Conservation (phyloP, 2,797 vertebrate genomes). For the Ispidina picta region DNA sequence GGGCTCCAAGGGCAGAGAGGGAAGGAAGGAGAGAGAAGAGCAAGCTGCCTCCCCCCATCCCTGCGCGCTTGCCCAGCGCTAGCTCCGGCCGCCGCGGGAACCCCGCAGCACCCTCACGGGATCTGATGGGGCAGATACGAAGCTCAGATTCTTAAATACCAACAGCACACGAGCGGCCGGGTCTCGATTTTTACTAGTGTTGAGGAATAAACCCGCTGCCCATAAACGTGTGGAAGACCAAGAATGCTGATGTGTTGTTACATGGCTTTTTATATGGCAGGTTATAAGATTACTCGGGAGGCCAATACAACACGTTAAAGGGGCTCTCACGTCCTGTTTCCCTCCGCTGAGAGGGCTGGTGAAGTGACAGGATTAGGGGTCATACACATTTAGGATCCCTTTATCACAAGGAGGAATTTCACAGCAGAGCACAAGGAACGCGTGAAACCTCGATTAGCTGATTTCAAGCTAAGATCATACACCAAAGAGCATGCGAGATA, state of each 20-base stretch:
- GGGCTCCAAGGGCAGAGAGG: not conserved
- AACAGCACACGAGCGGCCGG: not conserved
- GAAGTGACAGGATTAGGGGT: not conserved
- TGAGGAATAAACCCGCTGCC: not conserved
- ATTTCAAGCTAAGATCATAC: not conserved
- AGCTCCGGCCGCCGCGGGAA: not conserved
- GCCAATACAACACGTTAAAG: not conserved
- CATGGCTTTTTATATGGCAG: not conserved
- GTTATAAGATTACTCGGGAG: not conserved
- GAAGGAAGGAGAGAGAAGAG: too few species aligned
- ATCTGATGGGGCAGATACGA: not conserved
- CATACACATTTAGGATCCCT: not conserved
- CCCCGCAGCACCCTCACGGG: not conserved
- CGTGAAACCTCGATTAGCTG: rapidly evolving
- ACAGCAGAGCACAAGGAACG: not conserved
- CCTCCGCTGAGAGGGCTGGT: not conserved
- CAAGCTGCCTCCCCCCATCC: too few species aligned
- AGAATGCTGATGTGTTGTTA: not conserved
- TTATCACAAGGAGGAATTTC: not conserved
- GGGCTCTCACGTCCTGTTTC: not conserved
- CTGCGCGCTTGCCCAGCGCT: too few species aligned
- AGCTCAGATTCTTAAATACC: not conserved
- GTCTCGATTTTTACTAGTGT: not conserved
- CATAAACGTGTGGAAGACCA: not conserved
- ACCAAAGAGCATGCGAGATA: rapidly evolving